Evolutionary conservation across 2,888 invertebrate species (phyloP).

Genomic region (Pegoplata infirma): DNA sequence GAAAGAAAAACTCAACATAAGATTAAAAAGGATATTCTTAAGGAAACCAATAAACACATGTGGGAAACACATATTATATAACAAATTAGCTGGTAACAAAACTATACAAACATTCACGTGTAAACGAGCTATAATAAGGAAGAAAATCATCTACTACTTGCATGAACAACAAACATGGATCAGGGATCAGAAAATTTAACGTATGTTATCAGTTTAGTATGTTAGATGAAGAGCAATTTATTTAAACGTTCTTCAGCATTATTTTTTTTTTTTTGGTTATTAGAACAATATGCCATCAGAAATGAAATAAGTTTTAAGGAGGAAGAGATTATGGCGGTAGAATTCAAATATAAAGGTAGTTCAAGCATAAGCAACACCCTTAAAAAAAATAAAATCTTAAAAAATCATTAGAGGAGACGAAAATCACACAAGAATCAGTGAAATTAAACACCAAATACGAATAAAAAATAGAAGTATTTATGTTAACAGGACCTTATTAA

Average conservation of each 20-base stretch:
- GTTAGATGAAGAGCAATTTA: conserved; percentile 25
- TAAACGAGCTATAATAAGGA: conserved; percentile 14
- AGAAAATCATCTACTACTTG: background rate
- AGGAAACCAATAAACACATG: conserved; percentile 53
- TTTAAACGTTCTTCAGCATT: background rate
- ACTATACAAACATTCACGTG: background rate
- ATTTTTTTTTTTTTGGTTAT: too few relatives aligned
- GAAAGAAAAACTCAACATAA: conserved; percentile 4
- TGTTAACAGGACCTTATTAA: conserved; percentile 63
- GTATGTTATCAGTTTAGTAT: conserved; percentile 27
- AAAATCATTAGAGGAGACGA: conserved; percentile 40
- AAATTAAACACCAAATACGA: conserved; percentile 68
- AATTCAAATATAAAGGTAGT: conserved; percentile 32
- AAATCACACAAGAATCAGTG: conserved; percentile 65
- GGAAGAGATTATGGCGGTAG: conserved; percentile 43
- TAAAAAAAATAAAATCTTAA: background rate
- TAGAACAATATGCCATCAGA: conserved; percentile 18
- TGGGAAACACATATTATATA: conserved; percentile 17
- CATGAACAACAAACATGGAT: background rate
- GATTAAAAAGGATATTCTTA: background rate
- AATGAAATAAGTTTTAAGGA: background rate
- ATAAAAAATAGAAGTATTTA: conserved; percentile 21
- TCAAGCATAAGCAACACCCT: conserved; percentile 39
- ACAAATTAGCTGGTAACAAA: conserved; percentile 21
- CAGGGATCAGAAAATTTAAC: background rate